A percentile compares a stretch with the other conserved stretches of the same genome.
phyloP scores from a whole-genome alignment of 2,113 vertebrate species.

The Sander lucioperca region DNA sequence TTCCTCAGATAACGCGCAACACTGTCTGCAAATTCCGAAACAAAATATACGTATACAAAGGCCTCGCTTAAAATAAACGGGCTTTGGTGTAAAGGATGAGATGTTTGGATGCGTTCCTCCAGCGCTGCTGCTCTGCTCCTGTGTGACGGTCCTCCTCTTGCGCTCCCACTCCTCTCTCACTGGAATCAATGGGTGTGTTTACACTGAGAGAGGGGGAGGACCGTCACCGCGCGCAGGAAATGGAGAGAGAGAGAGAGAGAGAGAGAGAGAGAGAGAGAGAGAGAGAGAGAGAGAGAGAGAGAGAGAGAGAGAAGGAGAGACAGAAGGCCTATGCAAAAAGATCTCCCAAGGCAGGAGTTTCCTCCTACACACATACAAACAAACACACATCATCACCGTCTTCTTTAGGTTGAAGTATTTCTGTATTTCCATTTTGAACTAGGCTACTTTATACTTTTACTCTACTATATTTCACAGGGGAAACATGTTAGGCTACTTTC shows the following conservation, averaged over 20 bases:
- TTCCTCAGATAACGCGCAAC: not conserved
- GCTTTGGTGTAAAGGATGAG: slow-evolving; percentile 1
- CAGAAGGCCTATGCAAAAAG: slow-evolving; percentile 2
- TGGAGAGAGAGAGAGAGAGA: slow-evolving; percentile 36
- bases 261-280: slow-evolving; percentile 13
- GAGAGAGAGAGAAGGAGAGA: too few species aligned
- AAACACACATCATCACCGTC: not conserved
- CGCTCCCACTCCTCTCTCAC: slow-evolving; percentile 42
- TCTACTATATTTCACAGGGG: not conserved
- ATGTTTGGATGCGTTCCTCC: slow-evolving; percentile 14
- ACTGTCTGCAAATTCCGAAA: not conserved
- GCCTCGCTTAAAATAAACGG: not conserved
- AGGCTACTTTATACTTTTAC: too few species aligned
- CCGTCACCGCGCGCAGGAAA: slow-evolving; percentile 51
- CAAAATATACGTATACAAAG: too few species aligned
- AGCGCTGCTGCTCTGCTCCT: slow-evolving; percentile 26
- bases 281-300: not conserved
- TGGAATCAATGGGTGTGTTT: slow-evolving; percentile 79
- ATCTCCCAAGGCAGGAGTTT: slow-evolving; percentile 1
- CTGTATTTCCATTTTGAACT: not conserved
- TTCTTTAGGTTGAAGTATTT: not conserved
- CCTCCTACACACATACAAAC: not conserved
- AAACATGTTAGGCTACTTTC: not conserved
- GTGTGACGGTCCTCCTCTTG: slow-evolving; percentile 46
- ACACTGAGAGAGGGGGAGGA: slow-evolving; percentile 64